phyloP scores from a whole-genome alignment of 2,113 vertebrate species.

The human region GRCh38 chr6:139137501-139138000 shows the following conservation, averaged over 20 bases:
- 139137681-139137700: background rate
- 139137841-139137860: background rate
- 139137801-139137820: background rate
- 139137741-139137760: background rate
- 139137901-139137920: background rate
- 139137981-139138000: background rate
- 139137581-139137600: background rate
- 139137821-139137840: background rate
- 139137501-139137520: background rate
- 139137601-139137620: background rate
- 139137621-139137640: too few relatives aligned
- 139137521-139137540: background rate
- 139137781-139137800: background rate
- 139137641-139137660: background rate
- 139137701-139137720: background rate
- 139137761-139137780: background rate
- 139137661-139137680: background rate
- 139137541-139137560: background rate
- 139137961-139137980: background rate
- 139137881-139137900: background rate
- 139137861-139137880: constrained; percentile 48
- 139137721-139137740: background rate
- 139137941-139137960: background rate
- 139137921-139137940: background rate
- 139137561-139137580: background rate